Base-by-base conservation (phyloP, 2,888 invertebrate genomes). In the Agapostemon virescens region DNA sequence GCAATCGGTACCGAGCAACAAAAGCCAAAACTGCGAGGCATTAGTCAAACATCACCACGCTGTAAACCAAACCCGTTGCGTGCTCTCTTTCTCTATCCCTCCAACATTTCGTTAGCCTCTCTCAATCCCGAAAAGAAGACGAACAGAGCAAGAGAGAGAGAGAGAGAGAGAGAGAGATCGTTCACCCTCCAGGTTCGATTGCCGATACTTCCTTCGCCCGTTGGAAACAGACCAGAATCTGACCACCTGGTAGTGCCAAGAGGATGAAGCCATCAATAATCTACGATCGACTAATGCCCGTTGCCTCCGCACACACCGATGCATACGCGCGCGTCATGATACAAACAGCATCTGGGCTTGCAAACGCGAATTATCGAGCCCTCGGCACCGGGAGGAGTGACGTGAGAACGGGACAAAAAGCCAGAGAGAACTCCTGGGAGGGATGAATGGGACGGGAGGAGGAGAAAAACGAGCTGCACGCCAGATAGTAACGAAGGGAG, bases 11-110 rank as follows among this genome's bases (percentile, higher is more conserved):
- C 64, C 77, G 77, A 82, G 79, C 85, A 84, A 89, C 89, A 87
- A 89, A 88, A 85, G 87, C 77, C 79, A 81, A 87, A 88, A 90
- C 88, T 84, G 87, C 85, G 76, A 72, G 85, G 84, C 89, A 90
- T 90, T 90, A 88, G 89, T 90, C 89, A 90, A 90, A 90, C 90
- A 86, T 87, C 89, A 84, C 87, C 88, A 88, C 84, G 76, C 88
- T 85, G 85, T 88, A 88, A 88, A 88, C 85, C 77, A 87, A 86
- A 81, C 80, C 74, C 71, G 17, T 52, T 49, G 69, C 36, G 20
- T 11, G 77, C 67, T 80, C 64, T 74, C 67, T 81, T 69, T 67
- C 45, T 70, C 52, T 66, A 15, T 55, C 15, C 52, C 64, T n/a
- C 23, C 17, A 26, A 17, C 26, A 26, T 55, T 55, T 30, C 2